A percentile compares a stretch with the other conserved stretches of the same genome.
Conservation (phyloP, 2,888 invertebrate species). For the Dugesia japonica region DNA sequence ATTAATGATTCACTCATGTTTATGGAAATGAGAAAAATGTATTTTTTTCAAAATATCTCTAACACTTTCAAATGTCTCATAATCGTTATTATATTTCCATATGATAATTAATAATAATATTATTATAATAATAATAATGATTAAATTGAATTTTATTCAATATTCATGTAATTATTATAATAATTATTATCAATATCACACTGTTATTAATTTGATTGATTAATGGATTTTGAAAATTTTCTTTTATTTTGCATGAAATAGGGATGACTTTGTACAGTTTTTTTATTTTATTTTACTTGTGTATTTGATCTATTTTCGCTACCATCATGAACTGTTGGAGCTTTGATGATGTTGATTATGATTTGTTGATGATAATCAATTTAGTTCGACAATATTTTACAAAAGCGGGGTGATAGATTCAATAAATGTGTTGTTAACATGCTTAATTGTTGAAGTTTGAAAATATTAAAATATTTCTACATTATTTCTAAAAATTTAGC, state of each 20-base stretch:
- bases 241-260: constrained; percentile 20
- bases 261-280: constrained; percentile 15
- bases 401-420: neutral
- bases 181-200: too few species aligned
- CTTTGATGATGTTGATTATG: neutral
- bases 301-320: neutral
- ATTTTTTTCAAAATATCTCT: constrained; percentile 9
- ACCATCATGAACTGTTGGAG: neutral
- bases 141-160: neutral
- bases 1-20: neutral
- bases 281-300: constrained; percentile 13
- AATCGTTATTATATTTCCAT: neutral
- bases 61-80: constrained; percentile 10
- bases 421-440: constrained; percentile 11
- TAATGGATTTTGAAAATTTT: neutral
- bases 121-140: neutral
- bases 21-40: neutral
- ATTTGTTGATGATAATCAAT: neutral
- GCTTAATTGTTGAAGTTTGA: too few species aligned
- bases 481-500: too few species aligned
- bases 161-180: neutral
- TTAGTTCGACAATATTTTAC: constrained; percentile 7
- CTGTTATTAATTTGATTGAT: neutral
- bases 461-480: too few species aligned
- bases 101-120: too few species aligned